Evolutionary conservation across 1,140 invertebrate genomes (phyloP), one percentile per base, ranked within the genome.

Genomic region (Diachasma alloeum): DNA sequence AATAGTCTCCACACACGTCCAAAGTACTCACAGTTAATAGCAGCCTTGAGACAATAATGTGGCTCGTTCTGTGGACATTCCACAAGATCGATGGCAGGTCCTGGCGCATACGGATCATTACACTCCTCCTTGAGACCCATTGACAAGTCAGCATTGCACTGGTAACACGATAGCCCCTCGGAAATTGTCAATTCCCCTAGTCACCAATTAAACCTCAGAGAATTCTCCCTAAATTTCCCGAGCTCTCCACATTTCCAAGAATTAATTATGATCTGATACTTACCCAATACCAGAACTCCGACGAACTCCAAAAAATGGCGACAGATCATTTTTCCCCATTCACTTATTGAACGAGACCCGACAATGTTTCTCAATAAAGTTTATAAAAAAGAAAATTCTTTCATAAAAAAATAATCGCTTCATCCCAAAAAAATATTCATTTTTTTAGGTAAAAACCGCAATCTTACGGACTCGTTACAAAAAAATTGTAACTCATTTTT

Each of bases 91-190:
- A 78, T 74, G 10, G 70, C 70, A 17, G 80, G 67, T 37, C 71
- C 70, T 6, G 83, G 76, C 4, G 70, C 42, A 77, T 84, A 88
- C 66, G 87, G 87, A 70, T 88, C 86, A 67, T 87, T 87, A 78
- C 87, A 88, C 17, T 83, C 83, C 19, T 68, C 66, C 17, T 80
- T 83, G 11, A 82, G 80, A 0, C 81, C 79, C 9, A 71, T 73
- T 31, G 46, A 80, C 39, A 85, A 56, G 77, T 86, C 72, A 0
- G 83, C 81, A 26, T 88, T 88, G 59, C 87, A 88, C 9, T 83
- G 59, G 39, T 87, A 87, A 73, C 87, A 88, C 83, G 82, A 85
- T 17, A 86, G 76, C 22, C 78, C 44, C 0, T 76, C 80, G 39
- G 79, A 63, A 42, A 17, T 76, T 8, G 76, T 53, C 31, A 53